Conservation (phyloP, 2,113 vertebrate genomes). For the Candoia aspera region DNA sequence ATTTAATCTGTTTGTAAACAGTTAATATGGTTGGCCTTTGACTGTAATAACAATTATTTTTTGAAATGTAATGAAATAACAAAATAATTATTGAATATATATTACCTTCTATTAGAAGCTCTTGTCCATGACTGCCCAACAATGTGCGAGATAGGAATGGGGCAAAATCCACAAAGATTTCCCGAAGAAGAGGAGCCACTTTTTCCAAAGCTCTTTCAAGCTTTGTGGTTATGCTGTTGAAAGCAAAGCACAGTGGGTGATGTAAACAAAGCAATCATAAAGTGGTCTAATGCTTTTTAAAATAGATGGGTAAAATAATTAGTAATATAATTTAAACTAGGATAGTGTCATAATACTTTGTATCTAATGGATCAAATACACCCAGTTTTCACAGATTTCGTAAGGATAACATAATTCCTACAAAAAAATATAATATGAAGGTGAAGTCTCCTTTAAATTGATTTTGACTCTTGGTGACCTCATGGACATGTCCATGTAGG, state of each 20-base stretch:
- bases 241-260: slow-evolving; percentile 59
- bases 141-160: slow-evolving; percentile 95
- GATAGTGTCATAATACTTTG: not conserved
- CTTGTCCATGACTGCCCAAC: slow-evolving; percentile 96
- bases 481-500: not conserved
- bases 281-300: not conserved
- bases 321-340: slow-evolving; percentile 23
- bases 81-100: slow-evolving; percentile 59
- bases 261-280: slow-evolving; percentile 56
- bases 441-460: not conserved
- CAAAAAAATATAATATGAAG: not conserved
- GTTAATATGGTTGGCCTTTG: not conserved
- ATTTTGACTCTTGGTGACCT: not conserved
- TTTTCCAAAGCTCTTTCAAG: slow-evolving; percentile 96
- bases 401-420: not conserved
- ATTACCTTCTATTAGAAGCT: slow-evolving; percentile 98
- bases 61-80: slow-evolving; percentile 37
- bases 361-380: not conserved
- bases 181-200: slow-evolving; percentile 93
- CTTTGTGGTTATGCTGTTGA: slow-evolving; percentile 93
- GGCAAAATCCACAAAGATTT: slow-evolving; percentile 99
- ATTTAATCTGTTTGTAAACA: not conserved
- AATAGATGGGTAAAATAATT: slow-evolving; percentile 12
- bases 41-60: not conserved
- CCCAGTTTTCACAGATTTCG: slow-evolving; percentile 1